Evolutionary conservation across 2,113 vertebrate genomes (phyloP).

Genomic region (Notothenia coriiceps): DNA sequence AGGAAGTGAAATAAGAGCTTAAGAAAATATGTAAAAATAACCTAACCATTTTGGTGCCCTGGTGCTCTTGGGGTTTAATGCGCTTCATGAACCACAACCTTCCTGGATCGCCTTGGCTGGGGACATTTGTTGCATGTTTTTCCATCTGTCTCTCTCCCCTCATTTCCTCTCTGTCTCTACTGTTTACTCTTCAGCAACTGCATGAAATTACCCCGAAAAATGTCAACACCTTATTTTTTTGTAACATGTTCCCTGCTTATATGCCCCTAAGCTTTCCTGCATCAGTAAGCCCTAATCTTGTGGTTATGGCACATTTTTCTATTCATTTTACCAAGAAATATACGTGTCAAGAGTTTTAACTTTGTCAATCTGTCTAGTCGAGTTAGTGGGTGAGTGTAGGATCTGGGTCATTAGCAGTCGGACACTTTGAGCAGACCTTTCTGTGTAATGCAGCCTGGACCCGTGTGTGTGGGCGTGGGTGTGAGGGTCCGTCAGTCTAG

Average conservation of each 20-base stretch:
- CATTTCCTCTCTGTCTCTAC: background rate
- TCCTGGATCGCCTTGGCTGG: background rate
- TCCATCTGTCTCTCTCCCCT: background rate
- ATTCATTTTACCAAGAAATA: constrained; percentile 19
- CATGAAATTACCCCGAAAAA: background rate
- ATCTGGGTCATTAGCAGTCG: constrained; percentile 67
- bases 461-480: constrained; percentile 36
- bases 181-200: background rate
- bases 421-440: constrained; percentile 54
- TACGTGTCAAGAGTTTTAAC: constrained; percentile 29
- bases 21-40: background rate
- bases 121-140: background rate
- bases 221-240: constrained; percentile 3
- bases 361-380: constrained; percentile 53
- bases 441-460: constrained; percentile 49
- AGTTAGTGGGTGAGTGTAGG: constrained; percentile 63
- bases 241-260: constrained; percentile 1
- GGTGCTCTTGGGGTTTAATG: background rate
- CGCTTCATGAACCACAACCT: background rate
- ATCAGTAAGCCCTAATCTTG: constrained; percentile 19
- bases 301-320: constrained; percentile 28
- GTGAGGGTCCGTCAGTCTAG: constrained; percentile 52
- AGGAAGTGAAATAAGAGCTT: background rate
- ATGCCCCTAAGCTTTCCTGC: constrained; percentile 1
- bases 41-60: background rate